Conservation (phyloP, 64 coral and sea anemone genomes). For the Acropora tenuis region DNA sequence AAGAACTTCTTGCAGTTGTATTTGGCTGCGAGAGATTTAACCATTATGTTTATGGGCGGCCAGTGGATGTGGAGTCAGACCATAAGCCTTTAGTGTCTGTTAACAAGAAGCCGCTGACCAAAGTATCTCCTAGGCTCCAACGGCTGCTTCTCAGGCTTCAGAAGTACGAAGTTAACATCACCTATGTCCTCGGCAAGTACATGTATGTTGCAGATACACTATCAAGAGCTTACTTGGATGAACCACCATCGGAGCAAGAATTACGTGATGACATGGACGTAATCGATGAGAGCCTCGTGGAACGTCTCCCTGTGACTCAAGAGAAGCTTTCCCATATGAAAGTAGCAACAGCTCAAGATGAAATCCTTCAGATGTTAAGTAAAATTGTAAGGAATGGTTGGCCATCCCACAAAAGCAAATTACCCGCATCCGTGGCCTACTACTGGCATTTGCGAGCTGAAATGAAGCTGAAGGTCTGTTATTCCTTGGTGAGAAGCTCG, state of each 20-base stretch:
- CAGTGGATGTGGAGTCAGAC: too few relatives aligned
- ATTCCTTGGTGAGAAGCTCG: conserved; percentile 25
- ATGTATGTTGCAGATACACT: too few relatives aligned
- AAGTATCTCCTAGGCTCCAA: neutral
- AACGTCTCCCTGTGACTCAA: conserved; percentile 13
- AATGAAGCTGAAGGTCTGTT: conserved; percentile 56
- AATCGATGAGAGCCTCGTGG: conserved; percentile 34
- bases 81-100: too few relatives aligned
- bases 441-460: conserved; percentile 39
- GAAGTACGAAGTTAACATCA: too few relatives aligned
- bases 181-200: too few relatives aligned
- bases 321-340: conserved; percentile 40
- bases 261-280: neutral
- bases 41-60: too few relatives aligned
- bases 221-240: neutral
- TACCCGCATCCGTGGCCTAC: neutral
- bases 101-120: too few relatives aligned
- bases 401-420: too few relatives aligned
- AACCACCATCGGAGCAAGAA: neutral
- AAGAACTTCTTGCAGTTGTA: too few relatives aligned
- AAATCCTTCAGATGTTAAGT: conserved; percentile 9
- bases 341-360: neutral
- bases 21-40: too few relatives aligned
- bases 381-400: neutral
- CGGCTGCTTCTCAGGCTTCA: neutral